Evolutionary conservation across 2,113 vertebrate genomes (phyloP), one percentile per base, ranked within the genome.

Genomic region (Seriola quinqueradiata): DNA sequence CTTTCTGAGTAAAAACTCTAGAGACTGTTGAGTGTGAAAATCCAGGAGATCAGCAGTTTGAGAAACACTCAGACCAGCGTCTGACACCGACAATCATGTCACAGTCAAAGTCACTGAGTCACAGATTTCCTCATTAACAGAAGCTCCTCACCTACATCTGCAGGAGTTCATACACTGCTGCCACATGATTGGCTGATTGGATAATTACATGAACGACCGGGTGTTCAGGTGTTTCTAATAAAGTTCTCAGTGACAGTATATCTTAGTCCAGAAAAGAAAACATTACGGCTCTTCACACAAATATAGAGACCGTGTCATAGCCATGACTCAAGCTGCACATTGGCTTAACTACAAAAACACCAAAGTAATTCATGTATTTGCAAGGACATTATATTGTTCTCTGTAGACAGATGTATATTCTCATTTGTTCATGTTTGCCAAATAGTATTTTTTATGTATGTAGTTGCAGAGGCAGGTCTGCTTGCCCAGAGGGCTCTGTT

Each of bases 391-490:
- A 5, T 13, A 21, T 57, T 46, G 5, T 5, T 8, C 17, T 34
- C 50, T 57, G 7, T 46, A 25, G 2, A 34, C 16, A 25, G 2
- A 72, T 38, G 5, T 10, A 3, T 61, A 55, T 42, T 17, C 8
- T 42, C 3, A 4, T 60, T 32, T 32, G 17, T 32, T 25, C 14
- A 11, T 25, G 9, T 64, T 36, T 38, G 34, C n/a, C 25, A 9
- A 25, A 28, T 32, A 40, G n/a, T 48, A 23, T 74, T 50, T 9
- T 44, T 42, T 25, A 54, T 76, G 78, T 81, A 32, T 89, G 81
- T 23, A 78, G 65, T 80, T 54, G 77, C 70, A 86, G 57, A 84
- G 63, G 40, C 44, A 82, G 79, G 83, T 88, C 87, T 92, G 88
- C 75, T 59, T 59, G 63, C 80, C 70, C 70, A 60, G 50, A 76